A percentile compares a stretch with the other conserved stretches of the same genome.
phyloP scores from a whole-genome alignment of 2,113 vertebrate species.

The Australoheros scitulus region DNA sequence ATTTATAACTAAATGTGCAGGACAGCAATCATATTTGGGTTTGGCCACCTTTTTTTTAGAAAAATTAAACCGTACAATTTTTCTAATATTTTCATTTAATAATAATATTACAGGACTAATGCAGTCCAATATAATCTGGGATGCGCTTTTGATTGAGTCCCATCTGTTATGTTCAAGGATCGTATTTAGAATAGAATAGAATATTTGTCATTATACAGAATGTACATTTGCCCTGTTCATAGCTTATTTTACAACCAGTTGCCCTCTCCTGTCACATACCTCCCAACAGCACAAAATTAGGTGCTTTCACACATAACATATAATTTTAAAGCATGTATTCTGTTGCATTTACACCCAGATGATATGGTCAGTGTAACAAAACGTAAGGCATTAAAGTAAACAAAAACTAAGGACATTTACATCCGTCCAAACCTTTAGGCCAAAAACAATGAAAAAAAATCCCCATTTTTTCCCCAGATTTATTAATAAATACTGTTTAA shows the following conservation, averaged over 20 bases:
- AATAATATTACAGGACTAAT: too few relatives aligned
- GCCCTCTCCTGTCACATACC: background rate
- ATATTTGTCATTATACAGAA: too few relatives aligned
- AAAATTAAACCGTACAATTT: too few relatives aligned
- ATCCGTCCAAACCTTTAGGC: background rate
- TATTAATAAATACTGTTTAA: too few relatives aligned
- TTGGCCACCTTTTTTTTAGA: too few relatives aligned
- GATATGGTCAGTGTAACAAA: background rate
- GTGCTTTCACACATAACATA: background rate
- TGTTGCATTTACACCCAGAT: background rate
- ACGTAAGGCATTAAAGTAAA: background rate
- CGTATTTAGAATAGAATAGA: background rate
- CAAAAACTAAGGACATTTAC: background rate
- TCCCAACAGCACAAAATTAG: background rate
- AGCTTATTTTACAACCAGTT: background rate
- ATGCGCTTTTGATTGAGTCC: background rate
- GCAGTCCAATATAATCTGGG: too few relatives aligned
- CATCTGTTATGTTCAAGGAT: background rate
- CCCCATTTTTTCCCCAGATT: too few relatives aligned
- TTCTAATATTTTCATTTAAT: too few relatives aligned
- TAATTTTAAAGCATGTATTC: background rate
- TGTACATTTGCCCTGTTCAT: background rate
- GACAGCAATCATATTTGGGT: too few relatives aligned
- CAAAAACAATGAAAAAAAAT: background rate
- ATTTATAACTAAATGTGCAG: background rate